These are phyloP conservation scores for Spizella passerina DNA, from an alignment of 2,797 vertebrate species.

Conservation along the genomic window DNA sequence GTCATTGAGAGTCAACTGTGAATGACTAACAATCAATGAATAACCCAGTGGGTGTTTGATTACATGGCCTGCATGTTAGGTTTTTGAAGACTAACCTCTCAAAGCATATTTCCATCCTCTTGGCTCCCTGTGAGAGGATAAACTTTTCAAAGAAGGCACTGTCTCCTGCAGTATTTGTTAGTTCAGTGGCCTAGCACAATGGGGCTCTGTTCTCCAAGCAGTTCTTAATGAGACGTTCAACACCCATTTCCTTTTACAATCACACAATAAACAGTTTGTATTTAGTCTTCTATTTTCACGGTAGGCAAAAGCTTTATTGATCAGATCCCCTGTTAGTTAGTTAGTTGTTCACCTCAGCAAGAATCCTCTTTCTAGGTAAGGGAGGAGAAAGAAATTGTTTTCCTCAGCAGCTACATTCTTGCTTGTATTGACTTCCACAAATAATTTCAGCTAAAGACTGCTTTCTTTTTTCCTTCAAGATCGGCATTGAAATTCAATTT, in stretches of 20 bases:
- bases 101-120: neutral
- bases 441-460: neutral
- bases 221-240: neutral
- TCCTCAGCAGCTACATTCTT: neutral
- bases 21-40: neutral
- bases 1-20: neutral
- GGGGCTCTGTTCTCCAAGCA: neutral
- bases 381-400: neutral
- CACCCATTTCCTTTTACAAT: neutral
- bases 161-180: neutral
- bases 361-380: neutral
- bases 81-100: neutral
- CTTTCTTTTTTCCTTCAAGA: neutral
- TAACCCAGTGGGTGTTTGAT: constrained; percentile 12
- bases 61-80: neutral
- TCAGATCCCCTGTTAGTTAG: neutral
- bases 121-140: neutral
- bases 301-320: neutral
- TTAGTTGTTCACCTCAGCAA: neutral
- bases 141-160: constrained; percentile 4
- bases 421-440: neutral
- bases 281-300: neutral
- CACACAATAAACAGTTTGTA: neutral
- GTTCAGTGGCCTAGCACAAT: neutral
- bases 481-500: neutral